Conservation (phyloP, 1,140 invertebrate species). For the Vanessa tameamea region DNA sequence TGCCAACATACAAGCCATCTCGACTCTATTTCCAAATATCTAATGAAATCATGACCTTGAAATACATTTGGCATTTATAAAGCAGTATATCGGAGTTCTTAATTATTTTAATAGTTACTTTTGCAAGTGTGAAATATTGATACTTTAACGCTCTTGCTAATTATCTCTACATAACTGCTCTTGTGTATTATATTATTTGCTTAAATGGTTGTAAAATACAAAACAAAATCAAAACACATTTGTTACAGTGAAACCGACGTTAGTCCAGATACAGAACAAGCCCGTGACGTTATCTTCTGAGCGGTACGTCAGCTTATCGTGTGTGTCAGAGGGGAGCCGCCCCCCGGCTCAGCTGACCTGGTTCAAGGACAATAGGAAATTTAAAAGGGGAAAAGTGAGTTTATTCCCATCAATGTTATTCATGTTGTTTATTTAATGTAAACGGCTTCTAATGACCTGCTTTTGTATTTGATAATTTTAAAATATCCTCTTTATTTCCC, state of each 20-base stretch:
- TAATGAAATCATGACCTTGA: too few species aligned
- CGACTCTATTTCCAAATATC: too few species aligned
- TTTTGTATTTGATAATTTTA: too few species aligned
- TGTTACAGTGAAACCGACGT: conserved; percentile 87
- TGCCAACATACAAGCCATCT: too few species aligned
- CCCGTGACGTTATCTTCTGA: conserved; percentile 88
- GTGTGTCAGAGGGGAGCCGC: conserved; percentile 90
- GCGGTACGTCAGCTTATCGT: conserved; percentile 87
- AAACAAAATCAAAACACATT: conserved; percentile 42
- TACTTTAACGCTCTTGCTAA: too few species aligned
- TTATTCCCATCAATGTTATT: not conserved
- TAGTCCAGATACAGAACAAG: conserved; percentile 88
- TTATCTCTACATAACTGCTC: too few species aligned
- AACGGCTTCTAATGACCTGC: too few species aligned
- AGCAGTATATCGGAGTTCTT: too few species aligned
- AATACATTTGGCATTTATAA: too few species aligned
- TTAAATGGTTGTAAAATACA: not conserved
- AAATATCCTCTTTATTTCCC: too few species aligned
- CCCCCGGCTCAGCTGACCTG: conserved; percentile 90
- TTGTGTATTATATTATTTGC: not conserved
- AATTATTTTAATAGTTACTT: too few species aligned
- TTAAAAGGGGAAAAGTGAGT: conserved; percentile 86
- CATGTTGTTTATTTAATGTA: not conserved
- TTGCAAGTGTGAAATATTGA: too few species aligned
- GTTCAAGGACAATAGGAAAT: conserved; percentile 88